Base-by-base conservation (phyloP, 2,797 vertebrate species). In the Cyclura pinguis region DNA sequence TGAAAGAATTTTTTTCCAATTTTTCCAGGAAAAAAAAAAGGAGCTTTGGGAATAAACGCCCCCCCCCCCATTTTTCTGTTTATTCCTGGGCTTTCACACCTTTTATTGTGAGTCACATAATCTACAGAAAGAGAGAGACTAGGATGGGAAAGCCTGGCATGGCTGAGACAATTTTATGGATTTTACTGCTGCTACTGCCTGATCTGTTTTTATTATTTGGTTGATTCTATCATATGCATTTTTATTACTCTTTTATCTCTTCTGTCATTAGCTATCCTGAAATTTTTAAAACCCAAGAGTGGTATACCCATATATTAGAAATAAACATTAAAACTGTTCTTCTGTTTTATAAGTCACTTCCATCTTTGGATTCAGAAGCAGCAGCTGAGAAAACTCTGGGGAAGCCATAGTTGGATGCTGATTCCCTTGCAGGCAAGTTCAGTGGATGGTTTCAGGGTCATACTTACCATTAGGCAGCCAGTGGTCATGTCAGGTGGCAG, bases 161-260 rank as follows among this genome's bases (percentile, higher is more conserved):
- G 52, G 2, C 20, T 80, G 50, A 72, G 84, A 22, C 64, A 72
- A 14, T 72, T 72, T 85, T 72, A 85, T 85, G 42, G 64, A n/a
- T 85, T 72, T 55, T 74, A 85, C 32, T 73, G 67, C 67, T 73
- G 52, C 69, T 35, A 13, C 29, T 35, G 32, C 32, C n/a, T 85
- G 84, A 52, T n/a, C 67, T 55, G 64, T 55, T 88, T 78, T 57
- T 72, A 38, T 73, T 72, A 16, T 85, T 82, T 29, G n/a, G 24
- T 80, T 24, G n/a, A 73, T 88, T 42, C 80, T 88, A 57, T 82
- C 52, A 38, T 82, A 6, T 57, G 18, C 67, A 82, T 88, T 81
- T 86, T 88, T 57, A 88, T 81, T 88, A 81, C 10, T 69, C 6
- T 81, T 72, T 72, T 88, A 88, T 82, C 64, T 88, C 29, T 87